Percentiles rank a stretch among this genome's conserved stretches.
phyloP scores from a whole-genome alignment of 2,888 invertebrate genomes.

The Perizoma affinitatum region DNA sequence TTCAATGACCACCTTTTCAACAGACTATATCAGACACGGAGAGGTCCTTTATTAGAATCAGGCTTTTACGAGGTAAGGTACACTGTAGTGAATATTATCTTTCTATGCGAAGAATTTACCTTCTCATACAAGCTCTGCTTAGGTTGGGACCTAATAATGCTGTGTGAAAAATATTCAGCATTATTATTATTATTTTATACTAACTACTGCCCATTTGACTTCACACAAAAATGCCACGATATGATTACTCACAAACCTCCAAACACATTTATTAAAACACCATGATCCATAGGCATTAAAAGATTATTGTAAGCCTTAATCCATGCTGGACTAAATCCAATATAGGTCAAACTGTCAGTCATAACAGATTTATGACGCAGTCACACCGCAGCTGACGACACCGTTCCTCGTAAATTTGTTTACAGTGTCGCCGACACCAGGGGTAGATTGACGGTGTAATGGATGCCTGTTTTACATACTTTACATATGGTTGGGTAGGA shows the following conservation, averaged over 20 bases:
- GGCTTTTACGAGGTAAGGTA: not conserved
- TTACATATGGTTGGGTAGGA: conserved; percentile 13
- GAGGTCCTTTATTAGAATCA: not conserved
- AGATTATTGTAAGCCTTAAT: conserved; percentile 18
- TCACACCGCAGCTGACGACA: conserved; percentile 26
- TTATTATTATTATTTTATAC: too few species aligned
- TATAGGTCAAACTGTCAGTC: conserved; percentile 21
- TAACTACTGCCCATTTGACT: too few species aligned
- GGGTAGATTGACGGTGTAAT: conserved; percentile 18
- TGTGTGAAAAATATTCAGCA: too few species aligned
- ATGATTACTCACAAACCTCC: conserved; percentile 5
- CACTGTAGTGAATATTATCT: too few species aligned
- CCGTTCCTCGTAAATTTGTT: conserved; percentile 26
- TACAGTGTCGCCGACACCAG: conserved; percentile 21
- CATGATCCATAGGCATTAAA: conserved; percentile 11
- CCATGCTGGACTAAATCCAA: conserved; percentile 7
- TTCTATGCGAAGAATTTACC: too few species aligned
- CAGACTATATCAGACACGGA: not conserved
- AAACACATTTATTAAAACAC: conserved; percentile 5
- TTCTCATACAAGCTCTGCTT: too few species aligned
- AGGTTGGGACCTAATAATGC: too few species aligned
- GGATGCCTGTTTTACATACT: conserved; percentile 23
- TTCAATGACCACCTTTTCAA: conserved; percentile 18
- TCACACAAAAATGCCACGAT: not conserved
- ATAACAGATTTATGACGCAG: conserved; percentile 27